These are phyloP conservation scores for Cheumatopsyche charites DNA, from an alignment of 1,140 invertebrate genomes.

Conservation along the genomic window DNA sequence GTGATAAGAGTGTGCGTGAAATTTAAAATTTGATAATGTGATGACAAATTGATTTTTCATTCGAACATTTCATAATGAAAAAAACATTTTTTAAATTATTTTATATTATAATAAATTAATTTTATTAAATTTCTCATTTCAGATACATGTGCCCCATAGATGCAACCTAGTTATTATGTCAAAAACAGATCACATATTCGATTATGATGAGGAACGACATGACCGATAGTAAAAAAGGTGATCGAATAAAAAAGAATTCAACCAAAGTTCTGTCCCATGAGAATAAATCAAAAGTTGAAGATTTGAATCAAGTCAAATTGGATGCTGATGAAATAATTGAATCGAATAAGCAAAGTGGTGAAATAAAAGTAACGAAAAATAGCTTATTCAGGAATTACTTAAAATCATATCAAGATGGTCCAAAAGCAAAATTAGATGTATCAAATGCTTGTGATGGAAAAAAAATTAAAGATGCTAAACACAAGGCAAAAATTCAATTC, in stretches of 20 bases:
- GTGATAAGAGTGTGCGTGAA: too few species aligned
- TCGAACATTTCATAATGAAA: too few species aligned
- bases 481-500: too few species aligned
- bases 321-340: background rate
- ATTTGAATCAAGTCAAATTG: background rate
- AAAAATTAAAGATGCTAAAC: too few species aligned
- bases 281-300: background rate
- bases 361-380: background rate
- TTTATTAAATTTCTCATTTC: constrained; percentile 19
- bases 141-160: constrained; percentile 17
- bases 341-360: background rate
- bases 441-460: too few species aligned
- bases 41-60: too few species aligned
- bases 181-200: background rate
- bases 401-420: too few species aligned
- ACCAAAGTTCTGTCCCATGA: constrained; percentile 40
- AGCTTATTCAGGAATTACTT: background rate
- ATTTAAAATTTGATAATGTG: too few species aligned
- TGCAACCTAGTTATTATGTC: background rate
- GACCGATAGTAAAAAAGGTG: constrained; percentile 41
- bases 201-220: constrained; percentile 43
- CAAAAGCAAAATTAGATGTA: too few species aligned
- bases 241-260: constrained; percentile 41
- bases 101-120: too few species aligned
- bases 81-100: background rate